Percentiles rank a stretch among this genome's conserved stretches.
phyloP scores from a whole-genome alignment of 2,797 vertebrate species.

The Poecilia velifera region DNA sequence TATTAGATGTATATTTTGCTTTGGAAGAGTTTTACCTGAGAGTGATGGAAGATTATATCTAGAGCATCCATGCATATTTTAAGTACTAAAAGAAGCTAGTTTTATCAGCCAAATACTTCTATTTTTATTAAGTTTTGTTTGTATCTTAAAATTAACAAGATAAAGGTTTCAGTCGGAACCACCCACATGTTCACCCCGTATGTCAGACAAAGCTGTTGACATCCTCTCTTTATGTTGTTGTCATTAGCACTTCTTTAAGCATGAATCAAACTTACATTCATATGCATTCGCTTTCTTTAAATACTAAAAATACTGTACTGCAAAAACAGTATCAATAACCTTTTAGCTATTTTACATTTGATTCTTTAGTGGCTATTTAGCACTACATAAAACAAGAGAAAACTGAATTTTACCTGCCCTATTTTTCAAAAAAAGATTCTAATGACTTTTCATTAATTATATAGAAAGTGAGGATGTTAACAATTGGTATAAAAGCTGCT shows the following conservation, averaged over 20 bases:
- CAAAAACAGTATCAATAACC: neutral
- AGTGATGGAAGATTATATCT: conserved; percentile 56
- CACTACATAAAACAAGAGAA: neutral
- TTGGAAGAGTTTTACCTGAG: conserved; percentile 56
- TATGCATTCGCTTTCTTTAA: neutral
- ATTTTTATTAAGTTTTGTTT: conserved; percentile 30
- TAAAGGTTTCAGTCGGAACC: neutral
- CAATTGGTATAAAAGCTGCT: neutral
- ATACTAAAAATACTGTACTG: neutral
- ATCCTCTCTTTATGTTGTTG: neutral
- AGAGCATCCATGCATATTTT: conserved; percentile 70
- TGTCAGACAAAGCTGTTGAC: neutral
- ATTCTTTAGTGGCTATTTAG: neutral
- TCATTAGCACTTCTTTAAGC: neutral
- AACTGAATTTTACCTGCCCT: neutral
- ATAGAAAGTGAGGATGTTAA: neutral
- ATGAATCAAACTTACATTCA: conserved; percentile 10
- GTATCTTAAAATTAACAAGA: conserved; percentile 2
- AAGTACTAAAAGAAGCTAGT: conserved; percentile 67
- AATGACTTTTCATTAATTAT: neutral
- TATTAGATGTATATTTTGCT: conserved; percentile 81
- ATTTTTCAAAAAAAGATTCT: neutral
- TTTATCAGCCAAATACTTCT: conserved; percentile 49
- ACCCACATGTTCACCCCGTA: neutral
- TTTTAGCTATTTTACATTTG: neutral